Evolutionary conservation across 2,888 invertebrate species (phyloP).

Genomic region (Lasioglossum vierecki): DNA sequence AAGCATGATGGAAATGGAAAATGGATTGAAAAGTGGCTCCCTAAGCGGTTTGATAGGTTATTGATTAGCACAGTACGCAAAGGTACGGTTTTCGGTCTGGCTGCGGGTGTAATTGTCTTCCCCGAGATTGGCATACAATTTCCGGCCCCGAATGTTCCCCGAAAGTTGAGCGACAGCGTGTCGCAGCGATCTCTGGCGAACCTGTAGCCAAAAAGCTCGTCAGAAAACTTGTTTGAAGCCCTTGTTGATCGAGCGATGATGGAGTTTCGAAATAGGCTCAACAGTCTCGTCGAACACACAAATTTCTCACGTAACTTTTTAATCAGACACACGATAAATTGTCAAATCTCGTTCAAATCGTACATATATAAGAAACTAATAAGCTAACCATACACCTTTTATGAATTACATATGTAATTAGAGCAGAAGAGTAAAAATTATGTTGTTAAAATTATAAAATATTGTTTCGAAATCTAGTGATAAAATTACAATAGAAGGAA

Average conservation of each 20-base stretch:
- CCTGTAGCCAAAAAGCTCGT: not conserved
- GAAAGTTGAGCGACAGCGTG: slow-evolving; percentile 27
- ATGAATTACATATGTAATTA: not conserved
- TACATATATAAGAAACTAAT: too few relatives aligned
- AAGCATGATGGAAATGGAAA: slow-evolving; percentile 69
- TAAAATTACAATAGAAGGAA: not conserved
- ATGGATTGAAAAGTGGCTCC: slow-evolving; percentile 72
- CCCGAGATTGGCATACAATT: slow-evolving; percentile 72
- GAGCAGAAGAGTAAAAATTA: not conserved
- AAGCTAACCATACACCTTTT: not conserved
- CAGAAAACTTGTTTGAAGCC: not conserved
- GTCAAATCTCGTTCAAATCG: not conserved
- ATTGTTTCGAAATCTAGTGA: not conserved
- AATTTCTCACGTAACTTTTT: not conserved
- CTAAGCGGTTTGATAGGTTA: slow-evolving; percentile 70
- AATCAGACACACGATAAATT: not conserved
- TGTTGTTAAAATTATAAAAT: not conserved
- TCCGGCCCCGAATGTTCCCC: slow-evolving; percentile 63
- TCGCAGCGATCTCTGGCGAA: slow-evolving; percentile 8
- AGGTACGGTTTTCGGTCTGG: slow-evolving; percentile 70
- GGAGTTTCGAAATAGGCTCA: not conserved
- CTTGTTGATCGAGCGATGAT: not conserved
- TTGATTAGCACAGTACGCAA: slow-evolving; percentile 65
- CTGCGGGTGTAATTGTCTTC: slow-evolving; percentile 70
- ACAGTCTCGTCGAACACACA: not conserved